Base-by-base conservation (phyloP, 2,888 invertebrate genomes). In the Andricus curvator region DNA sequence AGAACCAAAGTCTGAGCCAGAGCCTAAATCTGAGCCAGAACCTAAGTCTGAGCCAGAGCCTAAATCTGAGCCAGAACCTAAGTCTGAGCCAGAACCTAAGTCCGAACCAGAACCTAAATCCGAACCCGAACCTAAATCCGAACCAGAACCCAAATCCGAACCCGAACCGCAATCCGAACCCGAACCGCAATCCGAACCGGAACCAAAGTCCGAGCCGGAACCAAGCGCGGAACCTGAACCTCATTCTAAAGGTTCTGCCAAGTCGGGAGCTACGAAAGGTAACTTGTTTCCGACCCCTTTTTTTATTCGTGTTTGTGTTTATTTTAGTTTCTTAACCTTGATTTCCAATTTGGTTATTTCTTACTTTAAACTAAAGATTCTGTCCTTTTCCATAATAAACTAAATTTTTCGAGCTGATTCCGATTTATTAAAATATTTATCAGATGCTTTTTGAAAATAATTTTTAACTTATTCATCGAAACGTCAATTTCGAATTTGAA, bases 141-240 rank as follows among this genome's bases (percentile, higher is more conserved):
- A 91, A 81, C 81, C 89, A 1, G 91, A 93, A 81, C 91, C 93
- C 0, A 91, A 93, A 84, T 89, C 93, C 0, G 87, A 88, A 82
- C 89, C 93, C 2, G 86, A 25, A 25, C 2, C 25, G 1, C 1
- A 25, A 2, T 25, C 25, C 25, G 25, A 25, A 25, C 25, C 25
- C 1, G 25, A 25, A 25, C 25, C 25, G 1, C 1, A 25, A 25
- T 25, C 25, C 25, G 25, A 90, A 84, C 91, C 92, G 33, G 92
- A 89, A 82, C 90, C 93, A 0, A 91, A 92, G 67, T 86, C 92
- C 9, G 91, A 90, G 65, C 88, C 91, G 90, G 65, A 93, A 93
- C 86, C 93, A 92, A 25, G 92, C 89, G 78, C 92, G 15, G 94
- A 94, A 84, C 93, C 94, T 0, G 92, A 92, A 60, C 91, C 94